Percentiles rank a stretch among this genome's conserved stretches.
phyloP scores from a whole-genome alignment of 2,797 vertebrate genomes.

The Eremophila alpestris region DNA sequence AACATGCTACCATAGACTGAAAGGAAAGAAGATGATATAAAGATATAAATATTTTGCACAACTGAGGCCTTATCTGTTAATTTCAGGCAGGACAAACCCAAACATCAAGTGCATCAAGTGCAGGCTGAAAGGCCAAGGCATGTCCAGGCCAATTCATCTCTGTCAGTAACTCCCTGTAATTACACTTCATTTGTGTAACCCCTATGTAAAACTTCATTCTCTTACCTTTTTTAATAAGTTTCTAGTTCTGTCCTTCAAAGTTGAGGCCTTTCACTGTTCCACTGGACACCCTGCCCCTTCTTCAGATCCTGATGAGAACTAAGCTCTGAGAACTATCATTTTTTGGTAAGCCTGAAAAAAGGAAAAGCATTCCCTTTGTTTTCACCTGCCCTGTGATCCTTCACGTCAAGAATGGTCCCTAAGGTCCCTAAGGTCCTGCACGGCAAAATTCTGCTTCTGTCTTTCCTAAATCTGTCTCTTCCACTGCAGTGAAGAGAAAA shows the following conservation, averaged over 20 bases:
- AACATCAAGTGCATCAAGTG: background rate
- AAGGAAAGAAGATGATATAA: background rate
- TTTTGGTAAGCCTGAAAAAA: background rate
- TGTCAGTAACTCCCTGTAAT: background rate
- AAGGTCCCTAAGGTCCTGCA: background rate
- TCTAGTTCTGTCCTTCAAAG: background rate
- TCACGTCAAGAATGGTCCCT: accelerated
- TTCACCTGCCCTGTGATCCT: background rate
- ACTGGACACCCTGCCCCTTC: background rate
- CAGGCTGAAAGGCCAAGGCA: background rate
- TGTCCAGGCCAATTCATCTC: background rate
- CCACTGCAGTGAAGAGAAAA: background rate
- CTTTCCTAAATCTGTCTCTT: background rate
- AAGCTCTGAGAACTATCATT: background rate
- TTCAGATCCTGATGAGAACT: background rate
- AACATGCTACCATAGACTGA: background rate
- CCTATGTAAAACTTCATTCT: background rate
- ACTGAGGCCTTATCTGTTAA: background rate
- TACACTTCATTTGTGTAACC: accelerated
- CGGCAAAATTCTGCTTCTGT: background rate
- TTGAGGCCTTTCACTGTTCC: background rate
- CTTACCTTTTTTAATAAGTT: background rate
- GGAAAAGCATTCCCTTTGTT: background rate
- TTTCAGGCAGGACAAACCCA: background rate
- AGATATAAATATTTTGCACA: background rate